phyloP scores from a whole-genome alignment of 2,113 vertebrate genomes.

The Myanophis thanlyinensis region DNA sequence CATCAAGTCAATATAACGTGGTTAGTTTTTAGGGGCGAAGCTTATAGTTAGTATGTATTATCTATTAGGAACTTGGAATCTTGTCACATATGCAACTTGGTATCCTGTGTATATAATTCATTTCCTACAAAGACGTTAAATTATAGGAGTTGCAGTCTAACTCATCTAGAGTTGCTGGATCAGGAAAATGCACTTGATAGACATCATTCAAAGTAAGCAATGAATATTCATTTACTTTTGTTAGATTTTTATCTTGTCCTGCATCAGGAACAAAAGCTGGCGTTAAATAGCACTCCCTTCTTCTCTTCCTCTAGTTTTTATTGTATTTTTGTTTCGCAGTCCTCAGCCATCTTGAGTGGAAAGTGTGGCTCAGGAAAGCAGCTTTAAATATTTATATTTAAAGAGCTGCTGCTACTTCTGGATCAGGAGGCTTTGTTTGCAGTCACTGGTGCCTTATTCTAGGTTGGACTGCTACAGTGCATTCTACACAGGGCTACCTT shows the following conservation, averaged over 20 bases:
- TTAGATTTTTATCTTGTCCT: not conserved
- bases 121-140: not conserved
- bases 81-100: not conserved
- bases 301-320: not conserved
- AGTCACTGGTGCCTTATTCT: not conserved
- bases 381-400: not conserved
- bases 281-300: not conserved
- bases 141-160: not conserved
- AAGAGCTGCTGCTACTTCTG: not conserved
- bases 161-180: not conserved
- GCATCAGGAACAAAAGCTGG: not conserved
- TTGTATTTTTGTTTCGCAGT: not conserved
- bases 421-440: not conserved
- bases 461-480: not conserved
- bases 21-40: not conserved
- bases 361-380: not conserved
- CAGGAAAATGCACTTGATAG: not conserved
- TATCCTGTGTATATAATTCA: not conserved
- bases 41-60: not conserved
- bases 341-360: not conserved
- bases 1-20: not conserved
- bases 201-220: not conserved
- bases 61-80: not conserved
- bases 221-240: not conserved
- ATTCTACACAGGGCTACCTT: not conserved